Base-by-base conservation (phyloP, 2,113 vertebrate species). In the Prionailurus viverrinus region DNA sequence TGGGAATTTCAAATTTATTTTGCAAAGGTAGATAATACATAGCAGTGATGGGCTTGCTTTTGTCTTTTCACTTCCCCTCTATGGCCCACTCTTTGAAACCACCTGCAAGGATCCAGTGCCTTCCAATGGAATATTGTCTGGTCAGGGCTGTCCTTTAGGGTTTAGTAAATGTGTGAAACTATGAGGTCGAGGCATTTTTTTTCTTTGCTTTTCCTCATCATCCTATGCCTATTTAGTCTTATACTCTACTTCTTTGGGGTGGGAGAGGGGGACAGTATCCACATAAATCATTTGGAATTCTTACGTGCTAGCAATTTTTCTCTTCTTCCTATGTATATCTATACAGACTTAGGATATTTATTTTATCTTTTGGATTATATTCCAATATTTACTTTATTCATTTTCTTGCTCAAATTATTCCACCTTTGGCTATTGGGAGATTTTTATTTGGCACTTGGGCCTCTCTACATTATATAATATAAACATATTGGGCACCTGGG, bases 211-310 rank as follows among this genome's bases (percentile, higher is more conserved):
- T 74, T 74, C 55, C 21, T 33, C 13, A 80, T 81, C 12, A 45
- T 3, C 11, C 31, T 23, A 23, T 66, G 10, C 21, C 36, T 73
- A 1, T 74, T 41, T 23, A 80, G 39, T n/a, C 15, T 80, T 23
- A 31, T 55, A 18, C 2, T 41, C 39, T 2, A 39, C 13, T 21
- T 66, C 23, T 36, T 88, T 66, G 33, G 63, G 5, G 7, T 23
- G 2, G 7, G 7, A 33, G 3, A 29, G 55, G 4, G 10, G 21
- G 2, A 7, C 13, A 39, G 3, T n/a, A 48, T n/a, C 12, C 36
- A 27, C 6, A 29, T 29, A 85, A 27, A 66, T 45, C 27, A 2
- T 66, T 3, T 79, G 2, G 25, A 78, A 63, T 84, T 78, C 25
- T 81, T 87, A 91, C 25, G 21, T 25, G 63, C 1, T 36, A 1